These are phyloP conservation scores for Lytechinus pictus DNA, from an alignment of 35 echinoderm and acorn worm species.

Conservation along the genomic window DNA sequence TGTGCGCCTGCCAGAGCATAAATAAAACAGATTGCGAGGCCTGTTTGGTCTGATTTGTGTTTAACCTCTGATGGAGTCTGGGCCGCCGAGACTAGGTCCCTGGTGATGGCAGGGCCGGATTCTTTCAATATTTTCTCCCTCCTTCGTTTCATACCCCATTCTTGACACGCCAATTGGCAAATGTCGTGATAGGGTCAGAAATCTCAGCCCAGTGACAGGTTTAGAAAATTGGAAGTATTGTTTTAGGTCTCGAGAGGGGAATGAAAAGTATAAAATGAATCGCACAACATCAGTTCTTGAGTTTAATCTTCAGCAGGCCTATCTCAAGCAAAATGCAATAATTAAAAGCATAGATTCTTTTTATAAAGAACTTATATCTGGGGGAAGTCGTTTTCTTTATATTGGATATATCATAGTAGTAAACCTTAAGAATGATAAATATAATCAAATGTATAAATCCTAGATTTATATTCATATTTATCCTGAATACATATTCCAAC, in stretches of 20 bases:
- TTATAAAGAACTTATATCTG: neutral
- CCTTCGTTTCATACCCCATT: neutral
- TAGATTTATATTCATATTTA: too few species aligned
- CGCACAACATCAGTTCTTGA: neutral
- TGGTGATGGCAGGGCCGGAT: slow-evolving; percentile 13
- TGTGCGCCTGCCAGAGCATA: slow-evolving; percentile 16
- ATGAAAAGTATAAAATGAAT: slow-evolving; percentile 11
- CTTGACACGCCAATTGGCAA: slow-evolving; percentile 44
- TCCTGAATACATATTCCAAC: neutral
- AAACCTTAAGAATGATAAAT: too few species aligned
- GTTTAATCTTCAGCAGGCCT: neutral
- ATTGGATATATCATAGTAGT: too few species aligned
- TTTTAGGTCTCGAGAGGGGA: neutral
- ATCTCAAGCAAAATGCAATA: neutral
- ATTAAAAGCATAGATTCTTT: neutral
- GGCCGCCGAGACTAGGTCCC: slow-evolving; percentile 43
- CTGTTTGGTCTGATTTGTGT: slow-evolving; percentile 30
- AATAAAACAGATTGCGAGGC: slow-evolving; percentile 29
- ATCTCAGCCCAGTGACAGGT: neutral
- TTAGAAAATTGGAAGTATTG: neutral
- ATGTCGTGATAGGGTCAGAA: slow-evolving; percentile 29
- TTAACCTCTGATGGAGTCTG: neutral
- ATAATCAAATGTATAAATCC: too few species aligned
- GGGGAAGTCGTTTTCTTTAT: neutral
- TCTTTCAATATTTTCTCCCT: slow-evolving; percentile 45